Evolutionary conservation across 2,113 vertebrate species (phyloP).

Genomic region (Leuciscus idus): DNA sequence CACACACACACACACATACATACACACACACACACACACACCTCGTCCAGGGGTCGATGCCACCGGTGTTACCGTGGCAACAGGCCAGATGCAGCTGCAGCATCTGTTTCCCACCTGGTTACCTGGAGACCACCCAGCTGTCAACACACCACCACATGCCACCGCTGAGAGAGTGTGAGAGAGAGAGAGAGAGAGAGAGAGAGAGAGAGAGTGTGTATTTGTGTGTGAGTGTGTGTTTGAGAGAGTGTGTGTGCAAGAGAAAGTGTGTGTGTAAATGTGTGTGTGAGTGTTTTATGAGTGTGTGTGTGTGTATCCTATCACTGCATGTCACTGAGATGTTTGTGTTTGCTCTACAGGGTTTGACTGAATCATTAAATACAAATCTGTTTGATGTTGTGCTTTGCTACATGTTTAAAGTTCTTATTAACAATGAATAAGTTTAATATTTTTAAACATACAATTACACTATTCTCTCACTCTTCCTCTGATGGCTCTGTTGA

Average conservation of each 20-base stretch:
- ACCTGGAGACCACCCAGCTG: conserved; percentile 68
- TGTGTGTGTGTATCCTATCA: background rate
- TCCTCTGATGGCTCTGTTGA: background rate
- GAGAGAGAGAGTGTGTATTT: background rate
- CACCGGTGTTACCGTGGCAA: conserved; percentile 69
- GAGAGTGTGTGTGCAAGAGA: no score
- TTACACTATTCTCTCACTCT: background rate
- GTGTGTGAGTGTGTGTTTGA: background rate
- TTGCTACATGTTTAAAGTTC: background rate
- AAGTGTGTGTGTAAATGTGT: no score
- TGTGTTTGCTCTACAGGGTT: background rate
- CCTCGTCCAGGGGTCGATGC: conserved; percentile 52
- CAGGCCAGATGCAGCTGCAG: conserved; percentile 69
- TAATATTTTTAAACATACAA: background rate
- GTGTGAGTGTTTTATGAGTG: no score
- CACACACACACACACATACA: no score
- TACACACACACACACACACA: background rate
- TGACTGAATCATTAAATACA: background rate
- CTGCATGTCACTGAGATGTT: background rate
- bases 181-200: background rate
- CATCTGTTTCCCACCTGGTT: conserved; percentile 74
- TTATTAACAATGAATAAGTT: background rate
- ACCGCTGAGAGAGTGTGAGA: conserved; percentile 13
- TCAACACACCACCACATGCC: conserved; percentile 64
- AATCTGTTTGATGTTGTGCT: no score